phyloP scores from a whole-genome alignment of 2,797 vertebrate species.

The Chelon auratus region DNA sequence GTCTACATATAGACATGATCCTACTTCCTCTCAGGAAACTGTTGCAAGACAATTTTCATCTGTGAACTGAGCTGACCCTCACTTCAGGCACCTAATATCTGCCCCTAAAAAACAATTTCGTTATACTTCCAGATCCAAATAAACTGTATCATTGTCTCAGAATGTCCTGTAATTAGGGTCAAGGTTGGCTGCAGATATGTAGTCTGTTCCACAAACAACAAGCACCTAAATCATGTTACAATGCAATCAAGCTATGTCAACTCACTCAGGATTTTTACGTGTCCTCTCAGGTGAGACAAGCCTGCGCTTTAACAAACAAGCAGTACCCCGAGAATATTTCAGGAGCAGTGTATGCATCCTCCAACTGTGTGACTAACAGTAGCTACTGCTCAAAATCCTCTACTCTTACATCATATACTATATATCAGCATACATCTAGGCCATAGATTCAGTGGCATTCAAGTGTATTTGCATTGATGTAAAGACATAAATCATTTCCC shows the following conservation, averaged over 20 bases:
- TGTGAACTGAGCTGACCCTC: constrained; percentile 7
- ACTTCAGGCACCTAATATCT: neutral
- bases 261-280: constrained; percentile 43
- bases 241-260: constrained; percentile 35
- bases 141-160: constrained; percentile 23
- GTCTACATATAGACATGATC: constrained; percentile 1
- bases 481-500: neutral
- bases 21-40: constrained; percentile 37
- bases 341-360: constrained; percentile 7
- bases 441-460: neutral
- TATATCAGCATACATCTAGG: constrained; percentile 1
- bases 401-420: constrained; percentile 7
- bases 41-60: constrained; percentile 8
- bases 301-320: constrained; percentile 27
- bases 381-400: constrained; percentile 13
- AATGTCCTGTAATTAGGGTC: constrained; percentile 40
- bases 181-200: constrained; percentile 42
- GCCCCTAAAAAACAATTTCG: constrained; percentile 6
- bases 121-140: constrained; percentile 20
- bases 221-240: constrained; percentile 42
- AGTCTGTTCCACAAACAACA: constrained; percentile 47
- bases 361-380: constrained; percentile 18
- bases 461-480: constrained; percentile 27
- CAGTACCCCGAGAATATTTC: constrained; percentile 14
- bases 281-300: constrained; percentile 46